phyloP scores from a whole-genome alignment of 2,113 vertebrate genomes.

The Eulemur rufifrons region DNA sequence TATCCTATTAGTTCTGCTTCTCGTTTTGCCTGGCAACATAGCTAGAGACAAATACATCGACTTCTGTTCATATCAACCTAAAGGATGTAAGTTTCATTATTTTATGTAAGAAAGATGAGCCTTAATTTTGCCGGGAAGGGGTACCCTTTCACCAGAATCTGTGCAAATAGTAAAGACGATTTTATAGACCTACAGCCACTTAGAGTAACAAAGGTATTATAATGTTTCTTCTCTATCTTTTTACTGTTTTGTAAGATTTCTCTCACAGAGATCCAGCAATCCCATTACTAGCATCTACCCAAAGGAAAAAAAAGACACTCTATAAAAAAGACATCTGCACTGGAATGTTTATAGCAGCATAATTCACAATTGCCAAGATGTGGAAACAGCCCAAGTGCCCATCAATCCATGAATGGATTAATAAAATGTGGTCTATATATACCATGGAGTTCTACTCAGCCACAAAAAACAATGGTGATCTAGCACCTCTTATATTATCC shows the following conservation, averaged over 20 bases:
- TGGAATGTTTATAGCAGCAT: no score
- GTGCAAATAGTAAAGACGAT: constrained; percentile 3
- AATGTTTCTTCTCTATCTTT: neutral
- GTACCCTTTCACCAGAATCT: neutral
- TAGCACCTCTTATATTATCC: no score
- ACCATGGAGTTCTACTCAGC: no score
- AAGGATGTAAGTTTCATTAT: constrained; percentile 5
- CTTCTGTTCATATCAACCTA: neutral
- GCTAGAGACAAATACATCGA: neutral
- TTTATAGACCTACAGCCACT: neutral
- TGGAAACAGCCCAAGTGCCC: no score
- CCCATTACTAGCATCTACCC: no score
- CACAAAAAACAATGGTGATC: no score
- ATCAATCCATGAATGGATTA: no score
- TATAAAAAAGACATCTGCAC: no score
- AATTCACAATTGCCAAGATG: no score
- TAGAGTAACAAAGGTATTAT: neutral
- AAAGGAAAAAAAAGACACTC: no score
- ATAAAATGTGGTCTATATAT: no score
- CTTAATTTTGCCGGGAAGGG: constrained; percentile 18
- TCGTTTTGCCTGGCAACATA: neutral
- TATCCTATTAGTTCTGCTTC: neutral
- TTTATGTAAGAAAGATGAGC: constrained; percentile 5
- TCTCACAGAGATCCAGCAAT: no score
- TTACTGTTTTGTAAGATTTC: neutral